Conservation (phyloP, 2,888 invertebrate species). For the Holacanthella duospinosa region DNA sequence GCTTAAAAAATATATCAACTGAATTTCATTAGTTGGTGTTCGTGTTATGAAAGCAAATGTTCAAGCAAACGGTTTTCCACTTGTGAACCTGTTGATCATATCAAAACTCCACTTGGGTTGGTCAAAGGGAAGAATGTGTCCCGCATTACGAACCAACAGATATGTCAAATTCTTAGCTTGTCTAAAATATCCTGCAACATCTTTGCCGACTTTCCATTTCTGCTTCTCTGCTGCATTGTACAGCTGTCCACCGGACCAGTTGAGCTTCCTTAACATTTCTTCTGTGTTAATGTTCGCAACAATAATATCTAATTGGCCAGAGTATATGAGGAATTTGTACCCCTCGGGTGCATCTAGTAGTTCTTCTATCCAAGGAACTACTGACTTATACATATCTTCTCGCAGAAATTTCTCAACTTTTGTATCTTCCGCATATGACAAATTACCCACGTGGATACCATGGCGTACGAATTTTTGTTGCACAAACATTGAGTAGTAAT, state of each 20-base stretch:
- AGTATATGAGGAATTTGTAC: slow-evolving; percentile 69
- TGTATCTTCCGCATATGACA: slow-evolving; percentile 52
- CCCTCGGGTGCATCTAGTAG: slow-evolving; percentile 48
- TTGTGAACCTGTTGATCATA: slow-evolving; percentile 58
- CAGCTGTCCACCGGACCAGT: slow-evolving; percentile 55
- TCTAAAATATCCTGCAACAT: slow-evolving; percentile 66
- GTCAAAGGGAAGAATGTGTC: slow-evolving; percentile 58
- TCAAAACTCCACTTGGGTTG: slow-evolving; percentile 68
- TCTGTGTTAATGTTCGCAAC: slow-evolving; percentile 77
- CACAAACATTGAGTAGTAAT: slow-evolving; percentile 51
- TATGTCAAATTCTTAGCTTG: slow-evolving; percentile 60
- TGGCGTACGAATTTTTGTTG: slow-evolving; percentile 54
- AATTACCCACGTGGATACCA: slow-evolving; percentile 74
- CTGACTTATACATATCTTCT: slow-evolving; percentile 68
- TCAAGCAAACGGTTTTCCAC: slow-evolving; percentile 25
- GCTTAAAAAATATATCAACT: no score
- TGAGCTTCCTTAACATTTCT: slow-evolving; percentile 60
- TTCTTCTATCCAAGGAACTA: slow-evolving; percentile 55
- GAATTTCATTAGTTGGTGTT: no score
- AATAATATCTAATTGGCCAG: slow-evolving; percentile 82
- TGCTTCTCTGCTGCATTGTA: slow-evolving; percentile 57
- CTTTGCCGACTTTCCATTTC: slow-evolving; percentile 56
- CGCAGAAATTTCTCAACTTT: slow-evolving; percentile 61
- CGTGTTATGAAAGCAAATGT: no score
- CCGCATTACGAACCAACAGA: slow-evolving; percentile 64